Base-by-base conservation (phyloP, 2,888 invertebrate species). In the Salticus scenicus region DNA sequence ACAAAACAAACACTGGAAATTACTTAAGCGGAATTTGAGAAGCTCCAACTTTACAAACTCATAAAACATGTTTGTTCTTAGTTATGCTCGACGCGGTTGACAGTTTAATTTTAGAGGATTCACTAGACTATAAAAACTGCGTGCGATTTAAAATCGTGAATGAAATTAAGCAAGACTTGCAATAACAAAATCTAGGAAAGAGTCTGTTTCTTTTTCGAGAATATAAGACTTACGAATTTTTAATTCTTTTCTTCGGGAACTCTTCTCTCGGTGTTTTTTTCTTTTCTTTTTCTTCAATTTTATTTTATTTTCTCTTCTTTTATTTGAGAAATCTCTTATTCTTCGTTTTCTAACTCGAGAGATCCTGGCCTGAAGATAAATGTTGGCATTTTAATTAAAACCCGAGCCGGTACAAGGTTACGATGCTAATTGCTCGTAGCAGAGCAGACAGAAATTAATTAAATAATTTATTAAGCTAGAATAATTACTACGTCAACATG, bases 381-480 rank as follows among this genome's bases (percentile, higher is more conserved):
- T 86, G 86, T 86, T 86, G 75, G 80, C 80, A 71, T 70, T 79
- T 84, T 86, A 80, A 86, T 86, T 86, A 86, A 71, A 70, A 37
- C 31, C 42, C 20, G 41, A 63, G 72, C 67, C 47, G 28, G 70
- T 70, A 85, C 84, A 71, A 66, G 84, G 76, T 64, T 75, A 70
- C 42, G 84, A 78, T 69, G 74, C 79, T 85, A 85, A 86, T 86
- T 79, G 80, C 79, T 79, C 41, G 77, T 78, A 82, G 76, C 82
- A 64, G 76, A 63, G 71, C 57, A 84, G 85, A 80, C 74, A 72
- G 70, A 80, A 86, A 86, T 86, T 86, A 86, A 86, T 86, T 86
- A 86, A 86, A 86, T 86, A 77, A 80, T 86, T 86, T 86, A 86
- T 86, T 79, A 86, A 86, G 86, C 79, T 86, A 66, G 76, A 75